phyloP scores from a whole-genome alignment of 2,888 invertebrate species.

The Sturmia bella region DNA sequence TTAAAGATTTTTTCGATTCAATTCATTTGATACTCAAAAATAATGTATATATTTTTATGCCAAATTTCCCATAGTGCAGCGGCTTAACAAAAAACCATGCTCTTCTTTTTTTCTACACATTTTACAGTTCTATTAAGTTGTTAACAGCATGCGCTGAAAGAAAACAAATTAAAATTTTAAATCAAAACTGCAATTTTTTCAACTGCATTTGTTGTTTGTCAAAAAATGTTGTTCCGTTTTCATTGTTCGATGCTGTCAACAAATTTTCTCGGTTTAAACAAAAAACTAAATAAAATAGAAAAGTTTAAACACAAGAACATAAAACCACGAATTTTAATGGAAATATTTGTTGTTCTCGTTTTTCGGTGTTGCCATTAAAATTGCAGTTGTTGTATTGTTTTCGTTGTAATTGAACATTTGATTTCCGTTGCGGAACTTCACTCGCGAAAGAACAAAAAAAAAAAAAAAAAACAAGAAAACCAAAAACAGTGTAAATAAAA shows the following conservation, averaged over 20 bases:
- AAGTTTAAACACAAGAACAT: not conserved
- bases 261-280: not conserved
- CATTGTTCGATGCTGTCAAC: slow-evolving; percentile 6
- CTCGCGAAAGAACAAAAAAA: slow-evolving; percentile 4
- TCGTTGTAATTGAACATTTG: slow-evolving; percentile 30
- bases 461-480: not conserved
- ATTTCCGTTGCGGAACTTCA: slow-evolving; percentile 19
- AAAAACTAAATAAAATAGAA: not conserved
- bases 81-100: too few relatives aligned
- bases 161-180: slow-evolving; percentile 15
- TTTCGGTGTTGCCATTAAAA: not conserved
- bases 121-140: too few relatives aligned
- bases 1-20: too few relatives aligned
- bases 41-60: too few relatives aligned
- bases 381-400: not conserved
- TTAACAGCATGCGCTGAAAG: too few relatives aligned
- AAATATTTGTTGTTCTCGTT: not conserved
- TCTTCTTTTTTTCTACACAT: too few relatives aligned
- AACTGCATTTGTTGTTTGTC: slow-evolving; percentile 27
- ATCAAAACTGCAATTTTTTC: slow-evolving; percentile 7
- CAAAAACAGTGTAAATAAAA: too few relatives aligned
- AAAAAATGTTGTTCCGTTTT: too few relatives aligned
- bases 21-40: too few relatives aligned
- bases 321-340: slow-evolving; percentile 38
- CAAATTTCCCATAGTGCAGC: too few relatives aligned